Percentiles rank a stretch among this genome's conserved stretches.
These are phyloP conservation scores for Pygoscelis antarcticus DNA, from an alignment of 2,113 vertebrate species.

Conservation along the genomic window DNA sequence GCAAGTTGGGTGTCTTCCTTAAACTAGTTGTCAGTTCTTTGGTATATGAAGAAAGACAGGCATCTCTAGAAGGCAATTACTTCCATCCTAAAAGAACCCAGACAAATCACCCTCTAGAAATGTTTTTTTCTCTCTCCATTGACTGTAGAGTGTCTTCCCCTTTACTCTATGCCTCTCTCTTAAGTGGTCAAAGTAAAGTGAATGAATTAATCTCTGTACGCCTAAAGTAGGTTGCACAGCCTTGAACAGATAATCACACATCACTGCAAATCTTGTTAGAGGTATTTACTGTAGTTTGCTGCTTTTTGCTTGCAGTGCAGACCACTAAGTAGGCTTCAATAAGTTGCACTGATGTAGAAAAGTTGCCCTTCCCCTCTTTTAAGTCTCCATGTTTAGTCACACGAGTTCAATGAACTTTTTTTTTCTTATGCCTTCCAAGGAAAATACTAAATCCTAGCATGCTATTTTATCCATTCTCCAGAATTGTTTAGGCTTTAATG, in stretches of 20 bases:
- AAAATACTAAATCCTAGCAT: not conserved
- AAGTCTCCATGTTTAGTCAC: not conserved
- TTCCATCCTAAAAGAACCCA: not conserved
- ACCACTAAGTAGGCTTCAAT: not conserved
- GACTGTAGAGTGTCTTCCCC: not conserved
- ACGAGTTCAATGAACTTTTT: not conserved
- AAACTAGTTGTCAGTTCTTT: not conserved
- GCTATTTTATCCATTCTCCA: not conserved
- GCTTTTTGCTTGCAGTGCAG: not conserved
- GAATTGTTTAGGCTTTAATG: not conserved
- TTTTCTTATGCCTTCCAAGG: not conserved
- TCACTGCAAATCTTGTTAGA: not conserved
- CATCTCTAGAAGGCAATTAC: not conserved
- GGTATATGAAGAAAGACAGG: not conserved
- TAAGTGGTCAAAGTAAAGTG: not conserved
- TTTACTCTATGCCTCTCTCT: not conserved
- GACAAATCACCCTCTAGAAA: not conserved
- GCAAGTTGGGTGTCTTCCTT: not conserved
- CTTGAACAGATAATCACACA: not conserved
- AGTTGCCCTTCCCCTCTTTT: not conserved
- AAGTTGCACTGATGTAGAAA: not conserved
- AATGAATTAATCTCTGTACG: not conserved
- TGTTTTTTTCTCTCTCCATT: not conserved
- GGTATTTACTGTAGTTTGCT: not conserved
- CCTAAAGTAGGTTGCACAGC: not conserved